These are phyloP conservation scores for Hecatera dysodea DNA, from an alignment of 2,888 invertebrate genomes.

Conservation along the genomic window DNA sequence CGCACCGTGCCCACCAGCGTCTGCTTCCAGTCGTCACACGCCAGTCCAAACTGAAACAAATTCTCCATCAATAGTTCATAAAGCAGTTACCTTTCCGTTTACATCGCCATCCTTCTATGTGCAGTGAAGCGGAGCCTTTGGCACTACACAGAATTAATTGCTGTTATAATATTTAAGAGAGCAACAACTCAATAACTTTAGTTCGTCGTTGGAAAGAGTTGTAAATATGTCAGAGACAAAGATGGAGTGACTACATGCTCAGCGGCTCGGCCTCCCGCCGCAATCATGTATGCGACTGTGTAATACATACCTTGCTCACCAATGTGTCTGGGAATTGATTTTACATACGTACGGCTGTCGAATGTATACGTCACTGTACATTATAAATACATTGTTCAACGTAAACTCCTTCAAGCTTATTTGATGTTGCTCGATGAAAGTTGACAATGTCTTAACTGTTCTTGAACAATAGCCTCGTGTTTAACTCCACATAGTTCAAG, in stretches of 20 bases:
- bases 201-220: constrained; percentile 7
- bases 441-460: background rate
- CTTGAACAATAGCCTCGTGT: constrained; percentile 4
- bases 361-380: background rate
- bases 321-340: background rate
- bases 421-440: background rate
- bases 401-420: background rate
- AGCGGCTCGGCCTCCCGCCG: background rate
- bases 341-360: background rate
- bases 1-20: constrained; percentile 85
- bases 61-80: background rate
- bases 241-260: constrained; percentile 24
- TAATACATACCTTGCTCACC: constrained; percentile 22
- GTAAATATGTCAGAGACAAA: constrained; percentile 1
- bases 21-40: constrained; percentile 87
- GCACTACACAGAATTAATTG: constrained; percentile 14
- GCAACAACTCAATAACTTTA: constrained; percentile 33
- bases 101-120: background rate
- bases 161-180: constrained; percentile 21
- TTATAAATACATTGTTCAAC: background rate
- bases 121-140: constrained; percentile 12
- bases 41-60: constrained; percentile 81
- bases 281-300: constrained; percentile 5
- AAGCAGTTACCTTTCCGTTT: background rate
- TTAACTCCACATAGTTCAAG: constrained; percentile 32